A percentile compares a stretch with the other conserved stretches of the same genome.
These are phyloP conservation scores for Heliothis peltigera DNA, from an alignment of 2,888 invertebrate genomes.

Conservation along the genomic window DNA sequence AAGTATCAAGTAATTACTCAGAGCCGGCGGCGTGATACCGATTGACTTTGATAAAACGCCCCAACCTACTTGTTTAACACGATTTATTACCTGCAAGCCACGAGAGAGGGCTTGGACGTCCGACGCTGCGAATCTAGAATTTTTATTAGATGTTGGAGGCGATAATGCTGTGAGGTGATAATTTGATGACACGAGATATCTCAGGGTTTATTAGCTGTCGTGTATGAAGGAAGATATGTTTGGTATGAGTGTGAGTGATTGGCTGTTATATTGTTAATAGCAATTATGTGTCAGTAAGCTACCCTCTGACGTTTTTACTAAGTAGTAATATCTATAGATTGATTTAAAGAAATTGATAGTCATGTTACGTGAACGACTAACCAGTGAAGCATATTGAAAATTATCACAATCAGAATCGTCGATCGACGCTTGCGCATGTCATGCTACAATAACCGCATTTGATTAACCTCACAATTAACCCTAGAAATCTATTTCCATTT, in stretches of 20 bases:
- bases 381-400: constrained; percentile 4
- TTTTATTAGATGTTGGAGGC: constrained; percentile 60
- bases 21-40: constrained; percentile 83
- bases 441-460: constrained; percentile 39
- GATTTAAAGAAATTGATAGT: background rate
- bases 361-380: background rate
- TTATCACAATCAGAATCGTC: constrained; percentile 37
- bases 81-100: constrained; percentile 89
- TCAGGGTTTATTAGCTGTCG: constrained; percentile 10
- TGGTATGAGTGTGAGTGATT: background rate
- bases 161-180: constrained; percentile 45
- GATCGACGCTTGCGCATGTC: constrained; percentile 36
- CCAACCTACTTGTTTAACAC: constrained; percentile 89
- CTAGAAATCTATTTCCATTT: constrained; percentile 49
- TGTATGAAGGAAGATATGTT: background rate
- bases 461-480: constrained; percentile 54
- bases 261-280: background rate
- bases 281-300: background rate
- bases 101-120: constrained; percentile 77
- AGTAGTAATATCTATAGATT: background rate
- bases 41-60: constrained; percentile 89
- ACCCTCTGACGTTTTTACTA: background rate
- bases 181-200: constrained; percentile 25
- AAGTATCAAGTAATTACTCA: constrained; percentile 83
- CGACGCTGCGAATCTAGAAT: constrained; percentile 63